Evolutionary conservation across 2,797 vertebrate species (phyloP), one percentile per base, ranked within the genome.

Genomic region (Miichthys miiuy): DNA sequence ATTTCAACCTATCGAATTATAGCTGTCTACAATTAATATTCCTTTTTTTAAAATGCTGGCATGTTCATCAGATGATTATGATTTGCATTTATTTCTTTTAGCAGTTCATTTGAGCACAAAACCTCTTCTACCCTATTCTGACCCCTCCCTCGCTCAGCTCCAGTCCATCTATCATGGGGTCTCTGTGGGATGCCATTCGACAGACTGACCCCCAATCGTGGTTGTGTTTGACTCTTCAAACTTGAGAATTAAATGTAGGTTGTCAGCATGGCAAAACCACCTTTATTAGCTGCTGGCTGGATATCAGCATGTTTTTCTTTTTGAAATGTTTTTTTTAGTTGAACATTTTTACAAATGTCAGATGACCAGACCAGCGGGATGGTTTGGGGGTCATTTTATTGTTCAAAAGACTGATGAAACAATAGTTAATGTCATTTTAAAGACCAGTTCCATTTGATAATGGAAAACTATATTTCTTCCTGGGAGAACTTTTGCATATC

Each of bases 151-250:
- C 4, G 30, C 72, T 83, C 66, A 88, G 85, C 84, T 87, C 75
- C 62, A 89, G 65, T 87, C 89, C 89, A 57, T 89, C 83, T 72
- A 83, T 88, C 83, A 71, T 88, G 91, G 93, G 88, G 88, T 95
- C 96, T 95, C 97, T 95, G 97, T 96, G 96, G 97, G 97, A 96
- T 89, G 91, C 96, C 96, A 95, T 96, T 97, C 93, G 95, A 93
- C 93, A 96, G 91, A 95, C 95, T 95, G 95, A 95, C 96, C 96
- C 95, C 96, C 95, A 95, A 89, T 95, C 95, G 96, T 89, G 96
- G 93, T 94, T 95, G 93, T 94, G 93, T 97, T 96, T 97, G 95
- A 96, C 94, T 96, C 96, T 95, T 97, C 96, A 97, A 96, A 97
- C 94, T 94, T 94, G 91, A 91, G 91, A 94, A 95, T 96, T 77